Evolutionary conservation across 2,113 vertebrate genomes (phyloP), one percentile per base, ranked within the genome.

Genomic region (Dasyornis broadbenti): DNA sequence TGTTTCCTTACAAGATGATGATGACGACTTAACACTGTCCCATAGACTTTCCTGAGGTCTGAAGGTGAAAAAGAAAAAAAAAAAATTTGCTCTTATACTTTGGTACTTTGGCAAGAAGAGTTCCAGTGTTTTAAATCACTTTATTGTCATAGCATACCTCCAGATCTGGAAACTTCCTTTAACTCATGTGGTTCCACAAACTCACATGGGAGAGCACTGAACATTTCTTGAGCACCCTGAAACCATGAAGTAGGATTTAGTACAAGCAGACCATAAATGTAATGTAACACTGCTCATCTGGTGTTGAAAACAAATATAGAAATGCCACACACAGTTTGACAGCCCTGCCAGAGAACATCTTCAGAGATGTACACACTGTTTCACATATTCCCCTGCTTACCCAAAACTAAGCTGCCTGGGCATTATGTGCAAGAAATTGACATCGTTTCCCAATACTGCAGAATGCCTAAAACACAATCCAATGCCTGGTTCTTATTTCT

Each of bases 161-260:
- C 99, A 72, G 96, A 98, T 97, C 98, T 95, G 31, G 98, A 99
- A 94, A 99, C 99, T 68, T 99, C 98, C 96, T 98, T 98, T 83
- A 99, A 90, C 84, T 99, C 99, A 44, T 99, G 98, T 20, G 99
- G 99, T 91, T 99, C 99, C 61, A 99, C 99, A 89, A 98, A 99
- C 73, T 99, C 99, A 94, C 98, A 99, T 28, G 99, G 99, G 78
- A 99, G 98, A 83, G 99, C 99, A 83, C 97, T 99, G 80, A 99
- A 98, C 94, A 99, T 98, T 96, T 99, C 99, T 28, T 99, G 99
- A 54, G 99, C 99, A 89, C 99, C 99, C 99, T 99, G 94, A 94
- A 84, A 61, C 39, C 77, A 95, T 4, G 44, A 76, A 76, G 71
- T 3, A 87, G 16, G 49, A 94, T 59, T 59, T 71, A 76, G 50